A percentile compares a stretch with the other conserved stretches of the same genome.
Evolutionary conservation across 2,113 vertebrate genomes (phyloP).

Genomic region (Vidua chalybeata): DNA sequence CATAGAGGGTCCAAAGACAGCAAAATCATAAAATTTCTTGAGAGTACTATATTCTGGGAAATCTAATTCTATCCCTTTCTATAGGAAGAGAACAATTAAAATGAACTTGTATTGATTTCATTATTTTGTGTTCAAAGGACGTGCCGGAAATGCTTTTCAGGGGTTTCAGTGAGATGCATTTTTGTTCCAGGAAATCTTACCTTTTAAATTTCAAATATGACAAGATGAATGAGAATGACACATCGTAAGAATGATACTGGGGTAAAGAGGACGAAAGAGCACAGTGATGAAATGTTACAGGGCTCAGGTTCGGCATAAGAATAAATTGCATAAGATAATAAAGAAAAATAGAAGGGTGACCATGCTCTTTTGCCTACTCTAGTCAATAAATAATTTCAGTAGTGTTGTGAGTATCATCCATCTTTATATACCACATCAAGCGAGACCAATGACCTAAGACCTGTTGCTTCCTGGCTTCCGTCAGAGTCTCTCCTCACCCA

Average conservation of each 20-base stretch:
- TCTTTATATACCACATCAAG: neutral
- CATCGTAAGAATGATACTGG: neutral
- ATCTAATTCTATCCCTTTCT: neutral
- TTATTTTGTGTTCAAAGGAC: neutral
- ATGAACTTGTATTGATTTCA: neutral
- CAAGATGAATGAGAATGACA: constrained; percentile 1
- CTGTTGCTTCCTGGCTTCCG: neutral
- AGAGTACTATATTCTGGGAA: neutral
- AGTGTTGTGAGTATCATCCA: neutral
- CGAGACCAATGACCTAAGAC: neutral
- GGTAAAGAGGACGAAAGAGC: neutral
- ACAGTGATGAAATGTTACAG: constrained; percentile 14
- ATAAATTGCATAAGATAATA: neutral
- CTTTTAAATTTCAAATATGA: constrained; percentile 2
- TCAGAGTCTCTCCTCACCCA: neutral
- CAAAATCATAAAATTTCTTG: neutral
- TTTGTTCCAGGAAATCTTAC: neutral
- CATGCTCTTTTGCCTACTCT: neutral
- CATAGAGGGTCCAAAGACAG: accelerated
- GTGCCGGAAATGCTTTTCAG: neutral
- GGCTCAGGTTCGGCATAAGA: neutral
- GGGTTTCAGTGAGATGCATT: neutral
- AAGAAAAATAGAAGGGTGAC: constrained; percentile 5
- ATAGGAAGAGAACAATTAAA: neutral
- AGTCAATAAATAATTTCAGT: constrained; percentile 40